phyloP scores from a whole-genome alignment of 53 echinoderm and acorn worm genomes.

The Apostichopus leukothele region DNA sequence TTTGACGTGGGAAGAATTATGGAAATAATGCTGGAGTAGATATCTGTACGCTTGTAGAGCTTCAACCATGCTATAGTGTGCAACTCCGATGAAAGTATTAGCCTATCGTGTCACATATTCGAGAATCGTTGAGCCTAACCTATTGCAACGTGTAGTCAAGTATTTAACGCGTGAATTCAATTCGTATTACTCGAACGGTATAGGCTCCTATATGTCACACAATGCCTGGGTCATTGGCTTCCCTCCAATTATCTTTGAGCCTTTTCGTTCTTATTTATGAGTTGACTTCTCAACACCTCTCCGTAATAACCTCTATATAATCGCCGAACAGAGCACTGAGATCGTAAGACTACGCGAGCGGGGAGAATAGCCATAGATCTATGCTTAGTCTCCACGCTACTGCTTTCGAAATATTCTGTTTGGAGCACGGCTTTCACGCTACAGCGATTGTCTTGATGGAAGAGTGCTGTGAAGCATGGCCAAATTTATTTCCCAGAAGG shows the following conservation, averaged over 20 bases:
- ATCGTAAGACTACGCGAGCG: conserved; percentile 41
- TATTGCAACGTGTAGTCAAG: no score
- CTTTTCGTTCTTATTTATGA: conserved; percentile 42
- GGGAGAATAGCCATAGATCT: conserved; percentile 33
- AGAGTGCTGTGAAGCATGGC: conserved; percentile 33
- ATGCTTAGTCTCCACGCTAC: conserved; percentile 33
- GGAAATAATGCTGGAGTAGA: no score
- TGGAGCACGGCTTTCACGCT: conserved; percentile 47
- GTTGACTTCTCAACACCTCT: conserved; percentile 39
- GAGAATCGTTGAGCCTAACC: not conserved
- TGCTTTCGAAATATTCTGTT: conserved; percentile 32
- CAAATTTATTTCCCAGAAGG: conserved; percentile 48
- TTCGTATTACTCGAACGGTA: not conserved
- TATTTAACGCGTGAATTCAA: no score
- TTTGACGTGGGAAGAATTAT: no score
- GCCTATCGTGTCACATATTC: not conserved
- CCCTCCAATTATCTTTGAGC: conserved; percentile 37
- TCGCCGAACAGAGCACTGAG: not conserved
- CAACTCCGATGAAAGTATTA: not conserved
- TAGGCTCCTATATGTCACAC: not conserved
- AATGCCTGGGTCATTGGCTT: conserved; percentile 36
- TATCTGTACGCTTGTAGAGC: no score
- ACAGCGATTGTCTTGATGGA: conserved; percentile 39
- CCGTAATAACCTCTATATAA: conserved; percentile 20
- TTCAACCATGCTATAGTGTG: no score